phyloP scores from a whole-genome alignment of 1,140 invertebrate species.

The Antheraea pernyi region DNA sequence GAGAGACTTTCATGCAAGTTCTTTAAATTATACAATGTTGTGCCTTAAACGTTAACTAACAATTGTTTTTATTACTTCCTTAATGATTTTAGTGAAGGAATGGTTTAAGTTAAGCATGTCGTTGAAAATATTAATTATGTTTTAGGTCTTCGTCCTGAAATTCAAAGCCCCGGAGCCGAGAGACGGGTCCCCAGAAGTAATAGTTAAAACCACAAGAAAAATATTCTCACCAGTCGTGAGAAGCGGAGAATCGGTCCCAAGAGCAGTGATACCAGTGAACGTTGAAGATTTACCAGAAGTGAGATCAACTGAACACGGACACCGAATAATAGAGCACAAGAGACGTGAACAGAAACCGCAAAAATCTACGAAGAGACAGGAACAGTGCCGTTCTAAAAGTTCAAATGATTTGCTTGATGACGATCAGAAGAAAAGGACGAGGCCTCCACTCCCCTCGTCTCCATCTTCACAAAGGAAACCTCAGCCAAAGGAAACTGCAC shows the following conservation, averaged over 20 bases:
- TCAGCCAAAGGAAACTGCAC: slow-evolving; percentile 81
- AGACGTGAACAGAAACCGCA: slow-evolving; percentile 18
- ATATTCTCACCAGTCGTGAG: slow-evolving; percentile 85
- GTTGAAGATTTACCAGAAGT: slow-evolving; percentile 73
- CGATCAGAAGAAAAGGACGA: slow-evolving; percentile 51
- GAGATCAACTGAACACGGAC: slow-evolving; percentile 36
- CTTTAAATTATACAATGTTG: too few species aligned
- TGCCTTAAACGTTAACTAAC: too few species aligned
- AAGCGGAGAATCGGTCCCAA: slow-evolving; percentile 75
- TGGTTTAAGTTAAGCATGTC: slow-evolving; percentile 2
- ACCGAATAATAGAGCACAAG: slow-evolving; percentile 18
- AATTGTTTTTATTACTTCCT: too few species aligned
- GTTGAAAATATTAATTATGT: slow-evolving; percentile 16
- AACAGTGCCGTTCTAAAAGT: slow-evolving; percentile 40
- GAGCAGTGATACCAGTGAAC: slow-evolving; percentile 73
- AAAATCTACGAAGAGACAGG: slow-evolving; percentile 26
- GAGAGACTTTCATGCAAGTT: too few species aligned
- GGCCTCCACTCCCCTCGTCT: slow-evolving; percentile 79
- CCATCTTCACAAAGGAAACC: slow-evolving; percentile 79
- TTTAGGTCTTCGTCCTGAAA: slow-evolving; percentile 71
- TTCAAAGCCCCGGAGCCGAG: slow-evolving; percentile 61
- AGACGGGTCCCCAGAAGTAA: slow-evolving; percentile 79
- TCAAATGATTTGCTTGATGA: slow-evolving; percentile 62
- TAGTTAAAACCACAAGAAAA: slow-evolving; percentile 88
- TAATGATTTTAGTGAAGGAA: too few species aligned